phyloP scores from a whole-genome alignment of 1,140 invertebrate genomes.

The Psilanteris sp. region DNA sequence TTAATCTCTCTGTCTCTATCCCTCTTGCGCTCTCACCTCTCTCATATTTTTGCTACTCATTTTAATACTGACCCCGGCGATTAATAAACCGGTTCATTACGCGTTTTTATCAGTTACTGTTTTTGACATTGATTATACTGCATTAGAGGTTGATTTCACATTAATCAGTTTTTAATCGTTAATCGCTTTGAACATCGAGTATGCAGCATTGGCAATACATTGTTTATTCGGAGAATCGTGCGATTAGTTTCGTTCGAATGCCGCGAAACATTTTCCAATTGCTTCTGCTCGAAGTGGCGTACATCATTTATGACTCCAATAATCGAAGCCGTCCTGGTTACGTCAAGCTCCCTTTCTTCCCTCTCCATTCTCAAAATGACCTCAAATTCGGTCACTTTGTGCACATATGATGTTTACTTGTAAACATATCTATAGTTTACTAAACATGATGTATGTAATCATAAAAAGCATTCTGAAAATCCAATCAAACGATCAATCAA shows the following conservation, averaged over 20 bases:
- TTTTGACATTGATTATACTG: conserved; percentile 22
- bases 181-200: not conserved
- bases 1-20: too few species aligned
- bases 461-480: too few species aligned
- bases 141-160: conserved; percentile 5
- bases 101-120: conserved; percentile 9
- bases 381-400: not conserved
- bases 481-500: too few species aligned
- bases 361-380: too few species aligned
- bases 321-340: conserved; percentile 16
- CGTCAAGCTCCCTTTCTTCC: too few species aligned
- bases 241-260: conserved; percentile 28
- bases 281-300: not conserved
- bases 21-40: too few species aligned
- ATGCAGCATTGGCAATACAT: not conserved
- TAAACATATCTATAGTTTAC: too few species aligned
- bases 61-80: conserved; percentile 21
- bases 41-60: conserved; percentile 1
- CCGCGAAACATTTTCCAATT: conserved; percentile 23
- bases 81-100: conserved; percentile 12
- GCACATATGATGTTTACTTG: too few species aligned
- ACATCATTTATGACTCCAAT: conserved; percentile 20
- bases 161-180: too few species aligned
- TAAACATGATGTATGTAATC: too few species aligned
- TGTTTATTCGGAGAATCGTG: conserved; percentile 19